Evolutionary conservation across 1,140 invertebrate genomes (phyloP).

Genomic region (Aphis craccivora): DNA sequence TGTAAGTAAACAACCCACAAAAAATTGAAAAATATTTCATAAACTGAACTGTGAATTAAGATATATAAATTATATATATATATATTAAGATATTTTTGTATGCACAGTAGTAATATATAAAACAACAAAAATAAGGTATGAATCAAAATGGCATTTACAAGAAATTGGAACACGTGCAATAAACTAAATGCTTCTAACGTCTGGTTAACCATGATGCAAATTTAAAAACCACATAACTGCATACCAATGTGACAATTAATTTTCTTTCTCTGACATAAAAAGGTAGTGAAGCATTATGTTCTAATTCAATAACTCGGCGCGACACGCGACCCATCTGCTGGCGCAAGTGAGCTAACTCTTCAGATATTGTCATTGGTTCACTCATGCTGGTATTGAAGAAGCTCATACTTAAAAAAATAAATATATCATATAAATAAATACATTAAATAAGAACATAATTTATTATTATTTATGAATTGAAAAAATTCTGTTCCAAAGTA

Average conservation of each 20-base stretch:
- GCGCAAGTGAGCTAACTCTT: slow-evolving; percentile 47
- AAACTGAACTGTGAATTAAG: background rate
- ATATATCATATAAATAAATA: background rate
- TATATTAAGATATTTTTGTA: no score
- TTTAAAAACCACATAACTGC: slow-evolving; percentile 44
- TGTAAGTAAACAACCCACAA: background rate
- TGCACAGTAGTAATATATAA: background rate
- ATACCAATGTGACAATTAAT: slow-evolving; percentile 30
- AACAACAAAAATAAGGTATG: background rate
- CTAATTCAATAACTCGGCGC: slow-evolving; percentile 48
- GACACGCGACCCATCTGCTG: slow-evolving; percentile 40
- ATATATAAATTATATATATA: no score
- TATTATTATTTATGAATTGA: no score
- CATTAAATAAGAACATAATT: background rate
- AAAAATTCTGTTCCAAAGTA: background rate
- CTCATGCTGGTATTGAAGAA: slow-evolving; percentile 39
- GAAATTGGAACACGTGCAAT: background rate
- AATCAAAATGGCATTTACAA: slow-evolving; percentile 22
- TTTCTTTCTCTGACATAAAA: slow-evolving; percentile 49
- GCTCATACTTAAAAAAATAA: slow-evolving; percentile 28
- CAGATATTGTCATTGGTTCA: slow-evolving; percentile 52
- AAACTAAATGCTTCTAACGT: slow-evolving; percentile 18
- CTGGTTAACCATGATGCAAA: slow-evolving; percentile 45
- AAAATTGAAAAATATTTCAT: background rate
- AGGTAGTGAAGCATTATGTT: slow-evolving; percentile 21